Conservation (phyloP, 2,113 vertebrate genomes). For the Psettodes erumei region DNA sequence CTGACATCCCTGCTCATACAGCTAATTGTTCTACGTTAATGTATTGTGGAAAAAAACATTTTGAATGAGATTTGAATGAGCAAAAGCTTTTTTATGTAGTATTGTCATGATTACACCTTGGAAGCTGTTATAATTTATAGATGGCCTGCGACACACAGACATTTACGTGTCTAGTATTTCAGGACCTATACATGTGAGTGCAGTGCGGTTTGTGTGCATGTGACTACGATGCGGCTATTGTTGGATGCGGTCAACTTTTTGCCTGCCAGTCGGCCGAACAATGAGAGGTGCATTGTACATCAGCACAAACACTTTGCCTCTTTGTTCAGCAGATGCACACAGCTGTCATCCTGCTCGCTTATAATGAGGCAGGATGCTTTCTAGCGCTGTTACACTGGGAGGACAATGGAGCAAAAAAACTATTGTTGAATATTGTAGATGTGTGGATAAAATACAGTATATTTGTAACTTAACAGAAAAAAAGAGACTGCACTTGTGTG, state of each 20-base stretch:
- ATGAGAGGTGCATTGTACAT: slow-evolving; percentile 50
- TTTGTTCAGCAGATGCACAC: slow-evolving; percentile 34
- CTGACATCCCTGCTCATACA: slow-evolving; percentile 27
- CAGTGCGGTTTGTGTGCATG: slow-evolving; percentile 21
- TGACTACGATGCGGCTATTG: slow-evolving; percentile 30
- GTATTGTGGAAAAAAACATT: neutral
- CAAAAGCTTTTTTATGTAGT: neutral
- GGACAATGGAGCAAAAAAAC: slow-evolving; percentile 24
- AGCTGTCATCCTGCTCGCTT: neutral
- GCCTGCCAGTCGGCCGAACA: slow-evolving; percentile 46
- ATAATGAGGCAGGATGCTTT: slow-evolving; percentile 2
- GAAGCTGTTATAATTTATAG: neutral
- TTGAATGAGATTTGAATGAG: neutral
- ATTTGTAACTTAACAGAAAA: neutral
- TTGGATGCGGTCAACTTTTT: slow-evolving; percentile 38
- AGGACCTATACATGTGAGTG: slow-evolving; percentile 1
- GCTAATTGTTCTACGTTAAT: slow-evolving; percentile 38
- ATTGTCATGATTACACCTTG: neutral
- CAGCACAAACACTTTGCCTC: slow-evolving; percentile 33
- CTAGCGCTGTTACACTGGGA: slow-evolving; percentile 5
- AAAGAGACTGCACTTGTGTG: neutral
- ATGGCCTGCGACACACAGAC: neutral
- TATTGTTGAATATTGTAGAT: slow-evolving; percentile 5
- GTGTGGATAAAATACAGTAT: slow-evolving; percentile 3
- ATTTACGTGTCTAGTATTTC: slow-evolving; percentile 30